Evolutionary conservation across 2,888 invertebrate genomes (phyloP).

Genomic region (Agrochola macilenta): DNA sequence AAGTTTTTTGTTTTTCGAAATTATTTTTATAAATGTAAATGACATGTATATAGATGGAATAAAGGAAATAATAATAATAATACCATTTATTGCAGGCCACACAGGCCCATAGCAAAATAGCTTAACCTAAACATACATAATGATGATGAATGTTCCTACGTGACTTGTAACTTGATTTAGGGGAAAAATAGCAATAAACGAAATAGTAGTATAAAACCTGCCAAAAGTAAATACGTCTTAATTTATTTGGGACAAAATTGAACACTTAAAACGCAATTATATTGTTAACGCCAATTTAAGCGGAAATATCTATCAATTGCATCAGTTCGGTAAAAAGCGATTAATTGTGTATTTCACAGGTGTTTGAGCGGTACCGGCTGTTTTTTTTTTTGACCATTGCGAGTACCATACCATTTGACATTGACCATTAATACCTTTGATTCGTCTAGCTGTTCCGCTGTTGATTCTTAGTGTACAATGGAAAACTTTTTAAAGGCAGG

Average conservation of each 20-base stretch:
- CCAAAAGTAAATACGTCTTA: background rate
- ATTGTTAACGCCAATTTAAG: slow-evolving; percentile 25
- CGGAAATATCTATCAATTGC: slow-evolving; percentile 29
- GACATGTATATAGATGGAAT: too few relatives aligned
- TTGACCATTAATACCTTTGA: slow-evolving; percentile 61
- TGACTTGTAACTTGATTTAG: slow-evolving; percentile 1
- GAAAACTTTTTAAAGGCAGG: slow-evolving; percentile 47
- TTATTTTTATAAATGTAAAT: too few relatives aligned
- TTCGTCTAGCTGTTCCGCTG: slow-evolving; percentile 49
- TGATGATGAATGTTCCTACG: background rate
- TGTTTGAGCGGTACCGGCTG: slow-evolving; percentile 27
- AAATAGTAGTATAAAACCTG: background rate
- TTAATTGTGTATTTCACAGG: slow-evolving; percentile 50
- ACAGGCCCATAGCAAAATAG: too few relatives aligned
- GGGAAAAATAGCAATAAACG: background rate
- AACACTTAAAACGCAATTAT: background rate
- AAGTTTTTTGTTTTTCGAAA: too few relatives aligned
- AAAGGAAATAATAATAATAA: too few relatives aligned
- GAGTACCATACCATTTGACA: too few relatives aligned
- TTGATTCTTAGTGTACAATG: slow-evolving; percentile 28
- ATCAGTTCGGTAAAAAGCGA: slow-evolving; percentile 36
- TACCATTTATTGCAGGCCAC: too few relatives aligned
- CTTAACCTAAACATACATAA: too few relatives aligned
- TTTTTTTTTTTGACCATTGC: slow-evolving; percentile 38
- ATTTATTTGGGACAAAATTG: slow-evolving; percentile 6